Evolutionary conservation across 1,140 invertebrate genomes (phyloP).

Genomic region (Drosophila ercepeae): DNA sequence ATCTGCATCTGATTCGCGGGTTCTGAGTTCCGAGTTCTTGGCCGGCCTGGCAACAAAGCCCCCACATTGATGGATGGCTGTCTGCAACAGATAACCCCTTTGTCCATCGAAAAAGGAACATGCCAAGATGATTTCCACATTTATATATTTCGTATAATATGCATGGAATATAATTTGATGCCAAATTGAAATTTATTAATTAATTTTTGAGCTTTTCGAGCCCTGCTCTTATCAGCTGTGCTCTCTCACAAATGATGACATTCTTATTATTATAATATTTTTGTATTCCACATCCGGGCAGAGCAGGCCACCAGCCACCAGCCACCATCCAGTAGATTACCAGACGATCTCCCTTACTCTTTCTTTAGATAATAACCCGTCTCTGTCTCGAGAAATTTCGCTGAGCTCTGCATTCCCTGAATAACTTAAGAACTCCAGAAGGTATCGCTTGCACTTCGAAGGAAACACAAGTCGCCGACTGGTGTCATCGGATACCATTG

Average conservation of each 20-base stretch:
- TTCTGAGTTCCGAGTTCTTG: too few relatives aligned
- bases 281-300: slow-evolving; percentile 74
- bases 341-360: slow-evolving; percentile 9
- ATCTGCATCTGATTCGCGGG: too few relatives aligned
- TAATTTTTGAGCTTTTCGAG: slow-evolving; percentile 39
- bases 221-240: slow-evolving; percentile 56
- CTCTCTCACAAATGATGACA: slow-evolving; percentile 35
- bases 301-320: slow-evolving; percentile 55
- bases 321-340: slow-evolving; percentile 63
- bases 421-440: slow-evolving; percentile 19
- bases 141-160: not conserved
- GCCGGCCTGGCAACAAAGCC: slow-evolving; percentile 56
- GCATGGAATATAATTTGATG: slow-evolving; percentile 60
- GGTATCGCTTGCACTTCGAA: slow-evolving; percentile 58
- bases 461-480: slow-evolving; percentile 42
- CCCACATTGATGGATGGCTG: slow-evolving; percentile 41
- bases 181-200: slow-evolving; percentile 76
- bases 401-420: slow-evolving; percentile 56
- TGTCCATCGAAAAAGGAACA: slow-evolving; percentile 35
- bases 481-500: slow-evolving; percentile 57
- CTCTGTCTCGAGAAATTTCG: slow-evolving; percentile 21
- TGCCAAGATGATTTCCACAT: slow-evolving; percentile 9
- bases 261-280: slow-evolving; percentile 40
- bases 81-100: slow-evolving; percentile 73
- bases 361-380: not conserved